These are phyloP conservation scores for Ischnura elegans DNA, from an alignment of 2,888 invertebrate genomes.

Conservation along the genomic window DNA sequence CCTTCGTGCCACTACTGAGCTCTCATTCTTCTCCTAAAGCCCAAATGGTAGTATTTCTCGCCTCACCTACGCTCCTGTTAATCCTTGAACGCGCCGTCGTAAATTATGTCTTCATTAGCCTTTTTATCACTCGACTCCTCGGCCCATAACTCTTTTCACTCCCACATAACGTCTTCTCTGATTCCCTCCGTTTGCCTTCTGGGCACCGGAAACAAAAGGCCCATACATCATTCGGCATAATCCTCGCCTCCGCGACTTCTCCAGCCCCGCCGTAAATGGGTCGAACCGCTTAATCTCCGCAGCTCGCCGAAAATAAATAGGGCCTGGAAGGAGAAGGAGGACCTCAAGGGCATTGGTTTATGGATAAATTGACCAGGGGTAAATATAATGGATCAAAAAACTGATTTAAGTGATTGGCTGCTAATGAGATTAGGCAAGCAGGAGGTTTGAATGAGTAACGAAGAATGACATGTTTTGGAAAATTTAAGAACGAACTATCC, in stretches of 20 bases:
- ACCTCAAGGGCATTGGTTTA: not conserved
- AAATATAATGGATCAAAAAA: too few relatives aligned
- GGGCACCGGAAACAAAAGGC: not conserved
- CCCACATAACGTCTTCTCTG: not conserved
- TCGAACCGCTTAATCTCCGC: not conserved
- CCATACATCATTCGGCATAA: not conserved
- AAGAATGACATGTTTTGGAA: too few relatives aligned
- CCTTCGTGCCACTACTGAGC: too few relatives aligned
- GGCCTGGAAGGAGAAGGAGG: not conserved
- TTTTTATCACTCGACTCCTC: not conserved
- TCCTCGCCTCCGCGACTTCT: not conserved
- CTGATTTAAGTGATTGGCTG: too few relatives aligned
- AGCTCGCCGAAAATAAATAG: not conserved
- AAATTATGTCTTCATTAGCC: constrained; percentile 17
- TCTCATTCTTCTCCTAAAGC: not conserved
- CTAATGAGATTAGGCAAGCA: too few relatives aligned
- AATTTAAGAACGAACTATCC: too few relatives aligned
- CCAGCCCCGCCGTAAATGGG: not conserved
- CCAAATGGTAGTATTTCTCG: not conserved
- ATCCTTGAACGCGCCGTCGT: not conserved
- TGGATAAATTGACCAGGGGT: not conserved
- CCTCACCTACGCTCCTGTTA: not conserved
- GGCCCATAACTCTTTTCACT: not conserved
- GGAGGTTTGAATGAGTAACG: too few relatives aligned
- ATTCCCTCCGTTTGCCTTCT: not conserved